These are phyloP conservation scores for Catharus ustulatus DNA, from an alignment of 2,797 vertebrate species.

Conservation along the genomic window DNA sequence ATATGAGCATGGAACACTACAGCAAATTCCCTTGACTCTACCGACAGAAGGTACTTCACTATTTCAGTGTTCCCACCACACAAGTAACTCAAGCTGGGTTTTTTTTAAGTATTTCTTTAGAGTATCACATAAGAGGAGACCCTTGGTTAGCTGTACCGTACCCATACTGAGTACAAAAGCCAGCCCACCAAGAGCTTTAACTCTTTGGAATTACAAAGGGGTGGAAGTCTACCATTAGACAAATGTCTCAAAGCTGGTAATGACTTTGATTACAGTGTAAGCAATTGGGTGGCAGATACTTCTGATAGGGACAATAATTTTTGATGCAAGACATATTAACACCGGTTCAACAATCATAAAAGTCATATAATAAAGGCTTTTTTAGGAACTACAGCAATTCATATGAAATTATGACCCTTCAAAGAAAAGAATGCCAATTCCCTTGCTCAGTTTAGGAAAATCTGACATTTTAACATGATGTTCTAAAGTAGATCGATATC, in stretches of 20 bases:
- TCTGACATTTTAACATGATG: neutral
- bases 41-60: neutral
- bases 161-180: neutral
- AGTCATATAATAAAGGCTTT: neutral
- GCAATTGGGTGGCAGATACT: neutral
- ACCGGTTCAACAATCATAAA: neutral
- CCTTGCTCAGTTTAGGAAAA: neutral
- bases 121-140: neutral
- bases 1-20: fast-evolving
- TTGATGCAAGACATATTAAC: neutral
- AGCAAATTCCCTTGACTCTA: neutral
- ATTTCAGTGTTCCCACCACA: neutral
- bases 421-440: neutral
- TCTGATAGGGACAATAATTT: neutral
- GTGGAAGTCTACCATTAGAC: neutral
- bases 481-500: neutral
- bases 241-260: neutral
- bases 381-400: neutral
- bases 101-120: neutral
- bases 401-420: neutral
- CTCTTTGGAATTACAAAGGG: too few relatives aligned
- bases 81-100: fast-evolving
- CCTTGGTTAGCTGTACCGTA: neutral
- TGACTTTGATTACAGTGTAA: neutral
- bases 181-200: neutral